A percentile compares a stretch with the other conserved stretches of the same genome.
phyloP scores from a whole-genome alignment of 1,140 invertebrate genomes.

The Sipha flava region DNA sequence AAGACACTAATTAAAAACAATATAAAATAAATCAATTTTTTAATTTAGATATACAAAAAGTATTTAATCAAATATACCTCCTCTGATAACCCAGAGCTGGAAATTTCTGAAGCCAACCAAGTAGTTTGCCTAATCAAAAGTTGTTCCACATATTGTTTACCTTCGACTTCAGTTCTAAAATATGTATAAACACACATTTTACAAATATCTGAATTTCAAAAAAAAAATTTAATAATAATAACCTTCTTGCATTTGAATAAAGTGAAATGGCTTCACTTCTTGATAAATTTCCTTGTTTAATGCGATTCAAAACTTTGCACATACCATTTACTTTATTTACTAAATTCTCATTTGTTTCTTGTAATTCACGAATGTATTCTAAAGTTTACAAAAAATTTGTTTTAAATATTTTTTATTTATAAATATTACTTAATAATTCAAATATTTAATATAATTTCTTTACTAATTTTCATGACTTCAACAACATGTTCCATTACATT shows the following conservation, averaged over 20 bases:
- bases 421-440: too few relatives aligned
- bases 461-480: neutral
- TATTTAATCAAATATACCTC: neutral
- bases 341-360: neutral
- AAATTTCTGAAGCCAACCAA: neutral
- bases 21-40: neutral
- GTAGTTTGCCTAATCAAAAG: neutral
- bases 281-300: slow-evolving; percentile 1
- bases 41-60: too few relatives aligned
- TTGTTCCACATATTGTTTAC: slow-evolving; percentile 25
- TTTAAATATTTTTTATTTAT: neutral
- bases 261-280: neutral
- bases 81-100: neutral
- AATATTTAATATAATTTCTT: neutral
- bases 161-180: neutral
- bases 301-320: neutral
- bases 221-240: neutral
- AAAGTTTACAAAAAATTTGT: neutral
- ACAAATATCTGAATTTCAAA: neutral
- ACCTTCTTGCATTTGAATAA: slow-evolving; percentile 17
- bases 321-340: slow-evolving; percentile 5
- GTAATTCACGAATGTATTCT: neutral
- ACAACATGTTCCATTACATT: neutral
- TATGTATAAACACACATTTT: neutral
- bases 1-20: neutral